Evolutionary conservation across 2,888 invertebrate species (phyloP).

Genomic region (Slavum lentiscoides): DNA sequence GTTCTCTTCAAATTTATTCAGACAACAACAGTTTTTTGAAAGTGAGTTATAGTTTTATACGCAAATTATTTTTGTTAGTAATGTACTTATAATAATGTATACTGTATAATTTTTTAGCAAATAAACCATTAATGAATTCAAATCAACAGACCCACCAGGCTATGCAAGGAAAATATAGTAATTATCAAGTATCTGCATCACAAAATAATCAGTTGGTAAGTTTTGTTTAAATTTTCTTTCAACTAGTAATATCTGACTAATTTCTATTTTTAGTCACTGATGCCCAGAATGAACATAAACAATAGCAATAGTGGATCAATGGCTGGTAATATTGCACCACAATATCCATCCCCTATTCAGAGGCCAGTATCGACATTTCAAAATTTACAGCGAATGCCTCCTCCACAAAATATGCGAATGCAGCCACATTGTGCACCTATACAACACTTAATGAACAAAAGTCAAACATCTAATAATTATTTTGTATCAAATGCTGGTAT

Average conservation of each 20-base stretch:
- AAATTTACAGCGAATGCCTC: constrained; percentile 46
- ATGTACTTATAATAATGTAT: background rate
- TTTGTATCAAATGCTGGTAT: constrained; percentile 42
- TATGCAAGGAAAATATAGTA: constrained; percentile 48
- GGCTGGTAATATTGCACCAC: constrained; percentile 45
- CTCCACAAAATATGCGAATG: constrained; percentile 46
- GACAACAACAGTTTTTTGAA: constrained; percentile 49
- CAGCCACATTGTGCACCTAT: constrained; percentile 41
- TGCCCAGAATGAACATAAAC: constrained; percentile 48
- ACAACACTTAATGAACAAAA: constrained; percentile 51
- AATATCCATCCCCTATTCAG: constrained; percentile 48
- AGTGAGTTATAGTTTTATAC: background rate
- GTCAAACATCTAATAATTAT: constrained; percentile 37
- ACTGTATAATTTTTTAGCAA: constrained; percentile 8
- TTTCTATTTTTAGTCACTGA: constrained; percentile 22
- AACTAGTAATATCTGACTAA: background rate
- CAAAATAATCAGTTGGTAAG: constrained; percentile 51
- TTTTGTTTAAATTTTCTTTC: background rate
- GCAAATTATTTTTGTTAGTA: background rate
- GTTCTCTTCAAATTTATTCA: constrained; percentile 46
- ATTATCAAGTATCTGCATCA: constrained; percentile 47
- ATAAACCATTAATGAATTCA: constrained; percentile 47
- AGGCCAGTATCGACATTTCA: constrained; percentile 39
- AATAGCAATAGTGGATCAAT: constrained; percentile 41
- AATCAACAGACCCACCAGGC: constrained; percentile 50